Percentiles rank a stretch among this genome's conserved stretches.
Evolutionary conservation across 1,140 invertebrate genomes (phyloP).

Genomic region (Cryptotermes secundus): DNA sequence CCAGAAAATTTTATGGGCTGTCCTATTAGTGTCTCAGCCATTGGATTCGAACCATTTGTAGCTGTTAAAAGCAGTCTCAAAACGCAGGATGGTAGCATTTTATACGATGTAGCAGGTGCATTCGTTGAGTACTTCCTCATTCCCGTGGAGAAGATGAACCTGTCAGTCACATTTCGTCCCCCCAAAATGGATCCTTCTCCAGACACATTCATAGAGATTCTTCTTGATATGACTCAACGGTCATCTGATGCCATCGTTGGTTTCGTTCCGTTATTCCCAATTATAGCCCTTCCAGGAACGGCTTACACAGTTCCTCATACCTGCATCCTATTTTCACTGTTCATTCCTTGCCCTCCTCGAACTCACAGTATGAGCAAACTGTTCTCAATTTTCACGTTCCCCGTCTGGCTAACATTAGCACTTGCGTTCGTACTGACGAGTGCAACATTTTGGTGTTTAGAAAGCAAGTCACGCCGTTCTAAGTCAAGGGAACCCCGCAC

Average conservation of each 20-base stretch:
- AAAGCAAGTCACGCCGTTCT: not conserved
- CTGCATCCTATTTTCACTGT: not conserved
- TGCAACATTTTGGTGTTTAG: not conserved
- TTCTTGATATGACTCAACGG: not conserved
- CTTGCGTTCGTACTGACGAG: not conserved
- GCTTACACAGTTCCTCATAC: not conserved
- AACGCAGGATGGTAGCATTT: not conserved
- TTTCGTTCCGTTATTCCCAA: not conserved
- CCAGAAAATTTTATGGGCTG: not conserved
- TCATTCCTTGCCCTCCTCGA: not conserved
- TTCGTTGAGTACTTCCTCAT: not conserved
- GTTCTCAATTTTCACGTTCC: not conserved
- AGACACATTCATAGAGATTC: not conserved
- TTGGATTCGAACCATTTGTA: not conserved
- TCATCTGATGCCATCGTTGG: not conserved
- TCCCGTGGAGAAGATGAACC: not conserved
- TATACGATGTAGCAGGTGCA: not conserved
- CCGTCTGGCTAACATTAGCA: not conserved
- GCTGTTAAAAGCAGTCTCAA: not conserved
- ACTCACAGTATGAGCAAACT: not conserved
- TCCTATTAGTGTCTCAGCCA: not conserved
- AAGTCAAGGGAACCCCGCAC: not conserved
- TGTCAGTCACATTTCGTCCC: not conserved
- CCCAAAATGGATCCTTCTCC: too few relatives aligned
- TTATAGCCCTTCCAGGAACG: not conserved